Percentiles rank a stretch among this genome's conserved stretches.
Evolutionary conservation across 2,797 vertebrate genomes (phyloP).

Genomic region (Trematomus bernacchii): DNA sequence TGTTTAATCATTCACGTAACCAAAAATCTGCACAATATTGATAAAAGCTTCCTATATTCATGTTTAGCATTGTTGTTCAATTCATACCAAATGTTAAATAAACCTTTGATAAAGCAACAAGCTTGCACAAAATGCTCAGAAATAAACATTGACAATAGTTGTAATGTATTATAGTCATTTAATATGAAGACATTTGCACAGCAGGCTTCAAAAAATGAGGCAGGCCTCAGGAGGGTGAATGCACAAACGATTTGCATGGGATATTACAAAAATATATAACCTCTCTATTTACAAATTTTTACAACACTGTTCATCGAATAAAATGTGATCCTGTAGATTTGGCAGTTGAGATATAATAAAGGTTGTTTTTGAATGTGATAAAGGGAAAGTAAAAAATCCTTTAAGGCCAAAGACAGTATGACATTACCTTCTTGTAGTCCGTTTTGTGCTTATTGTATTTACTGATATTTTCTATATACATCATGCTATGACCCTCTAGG

Average conservation of each 20-base stretch:
- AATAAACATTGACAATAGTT: background rate
- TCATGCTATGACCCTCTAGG: background rate
- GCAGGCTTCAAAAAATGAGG: too few species aligned
- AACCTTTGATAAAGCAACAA: background rate
- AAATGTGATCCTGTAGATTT: background rate
- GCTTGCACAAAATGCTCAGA: background rate
- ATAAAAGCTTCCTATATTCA: background rate
- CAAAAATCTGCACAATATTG: background rate
- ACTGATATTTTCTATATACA: too few species aligned
- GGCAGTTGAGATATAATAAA: background rate
- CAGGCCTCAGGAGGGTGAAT: too few species aligned
- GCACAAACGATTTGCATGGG: too few species aligned
- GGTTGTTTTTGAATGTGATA: too few species aligned
- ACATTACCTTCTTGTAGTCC: background rate
- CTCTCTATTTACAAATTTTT: slow-evolving; percentile 52
- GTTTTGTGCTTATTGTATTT: too few species aligned
- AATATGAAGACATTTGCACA: background rate
- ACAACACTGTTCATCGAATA: background rate
- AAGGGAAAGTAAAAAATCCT: background rate
- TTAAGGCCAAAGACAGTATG: background rate
- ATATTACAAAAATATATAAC: slow-evolving; percentile 21
- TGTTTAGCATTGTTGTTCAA: background rate
- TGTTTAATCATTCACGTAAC: too few species aligned
- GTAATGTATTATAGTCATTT: background rate
- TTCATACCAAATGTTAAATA: background rate